phyloP scores from a whole-genome alignment of 2,888 invertebrate species.

The Syrphus vitripennis region DNA sequence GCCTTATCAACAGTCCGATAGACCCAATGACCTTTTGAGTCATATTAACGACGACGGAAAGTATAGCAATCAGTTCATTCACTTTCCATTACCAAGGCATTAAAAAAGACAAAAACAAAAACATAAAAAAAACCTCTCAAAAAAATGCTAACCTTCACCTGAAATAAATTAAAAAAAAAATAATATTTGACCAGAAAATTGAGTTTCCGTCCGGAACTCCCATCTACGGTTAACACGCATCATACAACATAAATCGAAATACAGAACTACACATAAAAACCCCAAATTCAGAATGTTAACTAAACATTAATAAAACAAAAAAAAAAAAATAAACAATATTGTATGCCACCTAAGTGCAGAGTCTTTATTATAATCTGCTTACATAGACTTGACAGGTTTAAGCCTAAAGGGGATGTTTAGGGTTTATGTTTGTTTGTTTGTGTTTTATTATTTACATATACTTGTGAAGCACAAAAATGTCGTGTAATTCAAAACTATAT shows the following conservation, averaged over 20 bases:
- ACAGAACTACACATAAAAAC: neutral
- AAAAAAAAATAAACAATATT: neutral
- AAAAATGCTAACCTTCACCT: neutral
- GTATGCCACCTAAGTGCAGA: neutral
- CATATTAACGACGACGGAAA: neutral
- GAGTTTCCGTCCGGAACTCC: neutral
- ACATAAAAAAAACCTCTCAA: neutral
- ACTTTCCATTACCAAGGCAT: neutral
- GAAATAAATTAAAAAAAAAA: neutral
- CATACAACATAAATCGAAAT: neutral
- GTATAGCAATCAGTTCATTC: neutral
- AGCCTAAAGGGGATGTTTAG: neutral
- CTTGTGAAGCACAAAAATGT: neutral
- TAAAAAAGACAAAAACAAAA: neutral
- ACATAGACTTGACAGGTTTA: neutral
- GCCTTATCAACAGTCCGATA: neutral
- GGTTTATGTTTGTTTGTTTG: neutral
- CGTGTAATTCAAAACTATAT: neutral
- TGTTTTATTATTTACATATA: neutral
- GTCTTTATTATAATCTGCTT: neutral
- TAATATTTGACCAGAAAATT: neutral
- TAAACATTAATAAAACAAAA: neutral
- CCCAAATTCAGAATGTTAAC: neutral
- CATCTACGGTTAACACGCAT: neutral
- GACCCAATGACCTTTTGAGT: constrained; percentile 27